A percentile compares a stretch with the other conserved stretches of the same genome.
Conservation (phyloP, 2,113 vertebrate genomes). For the Heliornis fulica region DNA sequence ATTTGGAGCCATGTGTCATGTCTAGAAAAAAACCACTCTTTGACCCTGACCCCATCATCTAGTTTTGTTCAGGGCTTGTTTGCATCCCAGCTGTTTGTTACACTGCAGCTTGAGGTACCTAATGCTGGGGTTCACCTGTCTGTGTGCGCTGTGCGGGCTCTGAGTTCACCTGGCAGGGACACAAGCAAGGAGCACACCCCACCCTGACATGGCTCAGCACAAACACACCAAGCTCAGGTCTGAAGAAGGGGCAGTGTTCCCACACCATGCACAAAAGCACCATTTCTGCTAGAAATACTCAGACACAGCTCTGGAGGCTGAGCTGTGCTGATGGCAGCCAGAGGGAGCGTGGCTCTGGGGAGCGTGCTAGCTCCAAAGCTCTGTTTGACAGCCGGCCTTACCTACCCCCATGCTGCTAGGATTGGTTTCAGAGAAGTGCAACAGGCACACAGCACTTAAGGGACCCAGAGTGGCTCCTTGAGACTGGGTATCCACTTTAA, state of each 20-base stretch:
- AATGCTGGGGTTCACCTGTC: not conserved
- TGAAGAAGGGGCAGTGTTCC: not conserved
- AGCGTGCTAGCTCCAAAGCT: not conserved
- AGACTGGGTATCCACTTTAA: not conserved
- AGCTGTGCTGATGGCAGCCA: not conserved
- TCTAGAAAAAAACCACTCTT: not conserved
- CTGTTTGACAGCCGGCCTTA: not conserved
- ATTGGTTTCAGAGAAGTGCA: not conserved
- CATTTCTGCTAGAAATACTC: not conserved
- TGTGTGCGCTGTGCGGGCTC: rapidly evolving
- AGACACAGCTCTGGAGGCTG: not conserved
- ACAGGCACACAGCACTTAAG: not conserved
- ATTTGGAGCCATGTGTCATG: not conserved
- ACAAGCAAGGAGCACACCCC: not conserved
- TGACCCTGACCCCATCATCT: not conserved
- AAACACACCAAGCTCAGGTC: not conserved
- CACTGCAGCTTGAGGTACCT: not conserved
- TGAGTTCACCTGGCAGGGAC: not conserved
- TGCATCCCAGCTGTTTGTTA: not conserved
- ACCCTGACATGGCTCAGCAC: not conserved
- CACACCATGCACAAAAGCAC: not conserved
- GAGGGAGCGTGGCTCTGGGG: not conserved
- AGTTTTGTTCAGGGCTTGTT: not conserved
- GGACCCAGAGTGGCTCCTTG: rapidly evolving
- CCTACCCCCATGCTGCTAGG: not conserved